A percentile compares a stretch with the other conserved stretches of the same genome.
Conservation (phyloP, 1,140 invertebrate genomes). For the Mylabris phalerata region DNA sequence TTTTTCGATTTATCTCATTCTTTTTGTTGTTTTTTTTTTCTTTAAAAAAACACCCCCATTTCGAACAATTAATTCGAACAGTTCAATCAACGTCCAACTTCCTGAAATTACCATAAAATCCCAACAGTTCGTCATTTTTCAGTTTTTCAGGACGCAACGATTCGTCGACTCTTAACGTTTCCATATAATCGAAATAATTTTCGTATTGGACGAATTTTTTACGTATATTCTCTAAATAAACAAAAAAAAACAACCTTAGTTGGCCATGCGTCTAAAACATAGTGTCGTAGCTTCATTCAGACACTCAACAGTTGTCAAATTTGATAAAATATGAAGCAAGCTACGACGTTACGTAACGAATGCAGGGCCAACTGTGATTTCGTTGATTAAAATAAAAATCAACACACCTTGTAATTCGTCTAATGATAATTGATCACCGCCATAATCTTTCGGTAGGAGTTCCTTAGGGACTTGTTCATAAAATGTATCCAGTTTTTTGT, state of each 20-base stretch:
- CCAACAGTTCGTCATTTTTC: slow-evolving; percentile 26
- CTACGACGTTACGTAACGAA: too few relatives aligned
- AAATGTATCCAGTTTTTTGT: background rate
- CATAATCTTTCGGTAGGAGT: slow-evolving; percentile 4
- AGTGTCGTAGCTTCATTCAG: too few relatives aligned
- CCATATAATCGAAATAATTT: slow-evolving; percentile 15
- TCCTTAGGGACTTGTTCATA: background rate
- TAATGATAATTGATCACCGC: slow-evolving; percentile 4
- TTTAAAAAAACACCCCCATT: too few relatives aligned
- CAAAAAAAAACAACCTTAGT: background rate
- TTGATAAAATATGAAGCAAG: too few relatives aligned
- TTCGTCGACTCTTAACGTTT: slow-evolving; percentile 18
- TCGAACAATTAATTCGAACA: background rate
- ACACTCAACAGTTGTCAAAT: too few relatives aligned
- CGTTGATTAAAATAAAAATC: background rate
- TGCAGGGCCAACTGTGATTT: background rate
- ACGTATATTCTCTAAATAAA: background rate
- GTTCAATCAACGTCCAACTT: slow-evolving; percentile 21
- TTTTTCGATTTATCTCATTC: too few relatives aligned
- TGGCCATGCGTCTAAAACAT: too few relatives aligned
- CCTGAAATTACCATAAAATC: slow-evolving; percentile 28
- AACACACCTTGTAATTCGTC: slow-evolving; percentile 6
- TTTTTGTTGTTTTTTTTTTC: too few relatives aligned
- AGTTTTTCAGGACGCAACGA: slow-evolving; percentile 20
- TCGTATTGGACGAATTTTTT: slow-evolving; percentile 13